Percentiles rank a stretch among this genome's conserved stretches.
These are phyloP conservation scores for Xylocopa sonorina DNA, from an alignment of 1,140 invertebrate species.

Conservation along the genomic window DNA sequence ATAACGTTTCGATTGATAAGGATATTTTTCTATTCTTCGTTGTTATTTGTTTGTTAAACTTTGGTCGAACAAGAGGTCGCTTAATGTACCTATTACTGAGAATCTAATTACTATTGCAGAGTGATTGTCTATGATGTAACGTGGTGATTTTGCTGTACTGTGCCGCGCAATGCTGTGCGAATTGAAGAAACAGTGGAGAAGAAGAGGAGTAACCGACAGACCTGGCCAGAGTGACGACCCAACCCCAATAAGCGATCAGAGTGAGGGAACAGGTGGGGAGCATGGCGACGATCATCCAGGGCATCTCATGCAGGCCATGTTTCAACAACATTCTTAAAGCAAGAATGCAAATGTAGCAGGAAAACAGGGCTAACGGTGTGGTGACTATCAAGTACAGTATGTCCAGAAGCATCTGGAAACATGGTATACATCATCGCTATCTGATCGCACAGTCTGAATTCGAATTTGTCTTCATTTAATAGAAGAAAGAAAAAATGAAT, in stretches of 20 bases:
- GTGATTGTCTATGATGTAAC: no score
- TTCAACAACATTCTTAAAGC: conserved; percentile 79
- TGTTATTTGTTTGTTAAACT: no score
- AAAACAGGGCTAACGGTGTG: conserved; percentile 83
- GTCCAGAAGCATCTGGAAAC: conserved; percentile 82
- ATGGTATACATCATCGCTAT: not conserved
- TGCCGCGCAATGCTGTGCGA: no score
- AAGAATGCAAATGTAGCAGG: conserved; percentile 82
- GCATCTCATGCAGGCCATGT: conserved; percentile 74
- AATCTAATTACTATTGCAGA: no score
- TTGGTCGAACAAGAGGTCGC: no score
- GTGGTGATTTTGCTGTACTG: no score
- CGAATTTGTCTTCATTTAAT: conserved; percentile 34
- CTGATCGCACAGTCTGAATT: not conserved
- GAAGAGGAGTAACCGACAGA: conserved; percentile 48
- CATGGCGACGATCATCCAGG: conserved; percentile 79
- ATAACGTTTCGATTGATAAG: no score
- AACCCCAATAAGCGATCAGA: conserved; percentile 79
- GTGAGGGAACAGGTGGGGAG: conserved; percentile 78
- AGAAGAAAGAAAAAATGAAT: conserved; percentile 9
- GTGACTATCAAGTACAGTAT: conserved; percentile 83
- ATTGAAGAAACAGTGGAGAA: no score
- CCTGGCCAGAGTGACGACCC: conserved; percentile 79
- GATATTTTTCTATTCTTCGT: no score
- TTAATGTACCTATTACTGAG: no score